These are phyloP conservation scores for Drosophila parvula DNA, from an alignment of 1,140 invertebrate genomes.

Conservation along the genomic window DNA sequence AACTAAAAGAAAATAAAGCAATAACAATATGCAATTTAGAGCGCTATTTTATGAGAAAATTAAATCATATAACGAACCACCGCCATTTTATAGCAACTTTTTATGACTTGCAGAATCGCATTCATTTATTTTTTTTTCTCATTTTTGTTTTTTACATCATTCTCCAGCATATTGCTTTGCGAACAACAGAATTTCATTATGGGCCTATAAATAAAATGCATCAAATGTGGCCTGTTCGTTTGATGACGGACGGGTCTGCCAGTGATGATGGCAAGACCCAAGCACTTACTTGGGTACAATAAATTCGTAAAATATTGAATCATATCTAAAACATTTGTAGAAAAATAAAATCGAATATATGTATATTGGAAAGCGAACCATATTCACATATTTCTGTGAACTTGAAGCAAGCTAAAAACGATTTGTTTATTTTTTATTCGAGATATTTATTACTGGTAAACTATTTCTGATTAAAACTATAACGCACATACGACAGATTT, in stretches of 20 bases:
- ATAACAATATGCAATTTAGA: not conserved
- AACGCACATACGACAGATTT: no score
- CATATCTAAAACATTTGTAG: not conserved
- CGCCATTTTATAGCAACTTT: not conserved
- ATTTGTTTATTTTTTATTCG: not conserved
- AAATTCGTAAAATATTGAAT: not conserved
- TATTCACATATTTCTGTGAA: not conserved
- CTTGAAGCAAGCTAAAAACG: not conserved
- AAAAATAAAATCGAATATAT: not conserved
- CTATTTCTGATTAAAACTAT: no score
- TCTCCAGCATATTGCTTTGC: conserved; percentile 1
- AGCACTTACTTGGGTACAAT: not conserved
- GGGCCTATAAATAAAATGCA: conserved; percentile 51
- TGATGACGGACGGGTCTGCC: conserved; percentile 2
- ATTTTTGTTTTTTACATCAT: conserved; percentile 15
- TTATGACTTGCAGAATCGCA: conserved; percentile 8
- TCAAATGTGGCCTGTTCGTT: conserved; percentile 5
- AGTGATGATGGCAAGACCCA: not conserved
- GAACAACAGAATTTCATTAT: conserved; percentile 55
- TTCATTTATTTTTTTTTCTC: not conserved
- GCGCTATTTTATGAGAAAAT: not conserved
- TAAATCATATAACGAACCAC: conserved; percentile 1
- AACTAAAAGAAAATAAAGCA: not conserved
- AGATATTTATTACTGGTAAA: no score
- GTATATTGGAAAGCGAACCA: not conserved